A percentile compares a stretch with the other conserved stretches of the same genome.
These are phyloP conservation scores for Aleiodes sp. DNA, from an alignment of 1,140 invertebrate genomes.

Conservation along the genomic window DNA sequence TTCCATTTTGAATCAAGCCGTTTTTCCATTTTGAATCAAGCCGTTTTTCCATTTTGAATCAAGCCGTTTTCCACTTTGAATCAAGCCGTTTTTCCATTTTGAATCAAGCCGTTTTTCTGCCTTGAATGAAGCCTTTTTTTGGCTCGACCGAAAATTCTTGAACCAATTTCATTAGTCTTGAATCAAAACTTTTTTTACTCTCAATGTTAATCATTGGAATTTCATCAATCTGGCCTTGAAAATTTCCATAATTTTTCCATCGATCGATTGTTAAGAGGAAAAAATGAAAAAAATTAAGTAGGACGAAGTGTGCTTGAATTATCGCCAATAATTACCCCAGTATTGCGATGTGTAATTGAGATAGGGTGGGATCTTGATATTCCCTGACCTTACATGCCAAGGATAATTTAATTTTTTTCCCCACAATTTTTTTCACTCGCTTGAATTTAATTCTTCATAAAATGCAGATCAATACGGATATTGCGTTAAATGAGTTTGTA, in stretches of 20 bases:
- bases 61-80: no score
- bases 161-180: no score
- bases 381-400: conserved; percentile 10
- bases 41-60: no score
- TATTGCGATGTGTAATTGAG: conserved; percentile 16
- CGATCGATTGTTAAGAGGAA: not conserved
- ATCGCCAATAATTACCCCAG: conserved; percentile 3
- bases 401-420: conserved; percentile 6
- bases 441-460: not conserved
- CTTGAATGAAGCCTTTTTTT: no score
- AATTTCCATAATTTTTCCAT: conserved; percentile 3
- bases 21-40: no score
- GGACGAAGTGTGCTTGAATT: not conserved
- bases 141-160: no score
- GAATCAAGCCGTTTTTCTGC: no score
- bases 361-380: conserved; percentile 8
- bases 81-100: no score
- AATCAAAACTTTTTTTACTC: no score
- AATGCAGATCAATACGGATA: not conserved
- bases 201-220: no score
- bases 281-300: not conserved
- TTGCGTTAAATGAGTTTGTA: not conserved
- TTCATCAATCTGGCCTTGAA: not conserved
- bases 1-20: no score
- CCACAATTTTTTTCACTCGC: not conserved